These are phyloP conservation scores for Trachymyrmex septentrionalis DNA, from an alignment of 1,140 invertebrate genomes.

Conservation along the genomic window DNA sequence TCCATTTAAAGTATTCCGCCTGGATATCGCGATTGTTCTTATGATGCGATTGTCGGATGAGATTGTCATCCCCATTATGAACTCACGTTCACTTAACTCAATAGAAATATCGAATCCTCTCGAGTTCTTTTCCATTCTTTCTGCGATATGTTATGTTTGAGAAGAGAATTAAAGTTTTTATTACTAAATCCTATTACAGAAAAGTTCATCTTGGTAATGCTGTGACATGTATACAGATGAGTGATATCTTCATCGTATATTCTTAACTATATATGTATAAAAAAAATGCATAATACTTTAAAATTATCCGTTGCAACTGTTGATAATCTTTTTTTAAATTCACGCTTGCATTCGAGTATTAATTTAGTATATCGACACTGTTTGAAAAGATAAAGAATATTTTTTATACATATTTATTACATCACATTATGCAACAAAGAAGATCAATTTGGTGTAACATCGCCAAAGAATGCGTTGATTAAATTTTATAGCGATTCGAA, in stretches of 20 bases:
- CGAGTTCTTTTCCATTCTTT: constrained; percentile 30
- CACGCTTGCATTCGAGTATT: constrained; percentile 4
- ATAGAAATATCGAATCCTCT: constrained; percentile 43
- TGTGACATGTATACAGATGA: neutral
- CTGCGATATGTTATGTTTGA: neutral
- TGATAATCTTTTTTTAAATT: constrained; percentile 3
- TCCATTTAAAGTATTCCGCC: constrained; percentile 67
- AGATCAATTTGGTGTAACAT: neutral
- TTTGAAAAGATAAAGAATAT: neutral
- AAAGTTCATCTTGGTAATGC: neutral
- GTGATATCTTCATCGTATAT: neutral
- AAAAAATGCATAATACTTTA: constrained; percentile 5
- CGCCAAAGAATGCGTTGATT: neutral
- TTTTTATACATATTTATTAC: constrained; percentile 19
- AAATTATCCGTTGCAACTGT: neutral
- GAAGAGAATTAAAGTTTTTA: neutral
- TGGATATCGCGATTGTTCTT: constrained; percentile 68
- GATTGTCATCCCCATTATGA: constrained; percentile 71
- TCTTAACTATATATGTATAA: too few relatives aligned
- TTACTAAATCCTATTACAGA: neutral
- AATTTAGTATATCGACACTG: neutral
- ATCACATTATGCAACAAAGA: neutral
- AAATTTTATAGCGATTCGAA: neutral
- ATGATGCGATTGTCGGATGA: constrained; percentile 36
- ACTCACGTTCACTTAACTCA: constrained; percentile 19